These are phyloP conservation scores for Cylloceria caligata DNA, from an alignment of 2,888 invertebrate genomes.

Conservation along the genomic window DNA sequence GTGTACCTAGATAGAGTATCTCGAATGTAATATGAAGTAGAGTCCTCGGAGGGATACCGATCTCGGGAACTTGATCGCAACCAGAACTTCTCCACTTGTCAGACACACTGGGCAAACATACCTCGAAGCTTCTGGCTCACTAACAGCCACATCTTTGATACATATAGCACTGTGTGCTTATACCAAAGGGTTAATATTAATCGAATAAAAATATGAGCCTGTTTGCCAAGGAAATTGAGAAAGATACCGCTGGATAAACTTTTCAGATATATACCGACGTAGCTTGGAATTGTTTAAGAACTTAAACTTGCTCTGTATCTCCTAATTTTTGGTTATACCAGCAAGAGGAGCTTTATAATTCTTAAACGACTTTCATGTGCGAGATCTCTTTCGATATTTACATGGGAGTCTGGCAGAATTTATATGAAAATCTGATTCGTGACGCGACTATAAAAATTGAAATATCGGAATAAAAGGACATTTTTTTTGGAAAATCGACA, in stretches of 20 bases:
- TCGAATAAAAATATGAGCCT: constrained; percentile 59
- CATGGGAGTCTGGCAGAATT: no score
- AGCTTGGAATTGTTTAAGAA: no score
- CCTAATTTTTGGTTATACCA: no score
- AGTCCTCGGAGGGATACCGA: constrained; percentile 61
- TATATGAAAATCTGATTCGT: no score
- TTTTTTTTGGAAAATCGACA: no score
- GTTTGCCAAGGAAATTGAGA: neutral
- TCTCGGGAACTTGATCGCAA: constrained; percentile 65
- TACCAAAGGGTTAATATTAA: constrained; percentile 59
- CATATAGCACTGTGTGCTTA: neutral
- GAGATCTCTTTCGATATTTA: no score
- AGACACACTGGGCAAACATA: constrained; percentile 63
- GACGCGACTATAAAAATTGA: no score
- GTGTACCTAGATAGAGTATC: constrained; percentile 52
- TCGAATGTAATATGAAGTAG: constrained; percentile 56
- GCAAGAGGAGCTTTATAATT: no score
- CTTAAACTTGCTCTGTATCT: no score
- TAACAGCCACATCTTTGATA: constrained; percentile 33
- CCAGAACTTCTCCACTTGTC: constrained; percentile 65
- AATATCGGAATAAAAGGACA: no score
- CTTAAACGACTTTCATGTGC: no score
- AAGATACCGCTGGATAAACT: neutral
- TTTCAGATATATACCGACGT: no score
- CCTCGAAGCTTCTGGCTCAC: constrained; percentile 40